Base-by-base conservation (phyloP, 2,888 invertebrate genomes). In the Chloroclystis v-ata region DNA sequence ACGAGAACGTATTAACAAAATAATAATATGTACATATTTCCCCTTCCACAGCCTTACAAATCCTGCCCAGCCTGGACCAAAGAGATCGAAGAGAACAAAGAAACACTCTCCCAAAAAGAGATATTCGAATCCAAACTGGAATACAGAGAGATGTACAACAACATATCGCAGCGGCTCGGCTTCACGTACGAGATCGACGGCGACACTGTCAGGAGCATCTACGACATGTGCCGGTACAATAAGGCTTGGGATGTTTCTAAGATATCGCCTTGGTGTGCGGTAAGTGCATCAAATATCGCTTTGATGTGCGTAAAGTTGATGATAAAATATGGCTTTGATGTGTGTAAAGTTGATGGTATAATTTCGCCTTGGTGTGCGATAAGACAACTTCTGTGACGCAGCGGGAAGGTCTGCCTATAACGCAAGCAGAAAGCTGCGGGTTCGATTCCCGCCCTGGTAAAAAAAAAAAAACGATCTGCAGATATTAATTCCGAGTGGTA, bases 201-300 rank as follows among this genome's bases (percentile, higher is more conserved):
- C 46, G 83, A 87, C 0, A 78, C 89, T 5, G 79, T 95, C 8
- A 71, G 88, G 39, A 78, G 90, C 35, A 93, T 95, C 80, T 96
- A 93, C 68, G 92, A 95, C 55, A 92, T 94, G 87, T 96, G 96
- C 63, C 90, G 95, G 1, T 95, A 92, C 72, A 93, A 95, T 61
- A 95, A 94, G 71, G 93, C 95, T 0, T 94, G 94, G 94, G 89
- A 91, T 40, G 88, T 93, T 52, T 67, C 88, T 58, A 71, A 89
- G 63, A 78, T 88, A 65, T 93, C 95, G 1, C 89, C 94, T 0
- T 96, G 95, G 95, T 96, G 96, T 68, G 90, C 92, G 16, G 90
- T 91, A 58, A 86, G 90, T 43, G 25, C 4, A 0, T 1, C 12
- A 6, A 2, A 10, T 28, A n/a, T n/a, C n/a, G n/a, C n/a, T n/a